Base-by-base conservation (phyloP, 2,797 vertebrate genomes). In the Pseudochaenichthys georgianus region DNA sequence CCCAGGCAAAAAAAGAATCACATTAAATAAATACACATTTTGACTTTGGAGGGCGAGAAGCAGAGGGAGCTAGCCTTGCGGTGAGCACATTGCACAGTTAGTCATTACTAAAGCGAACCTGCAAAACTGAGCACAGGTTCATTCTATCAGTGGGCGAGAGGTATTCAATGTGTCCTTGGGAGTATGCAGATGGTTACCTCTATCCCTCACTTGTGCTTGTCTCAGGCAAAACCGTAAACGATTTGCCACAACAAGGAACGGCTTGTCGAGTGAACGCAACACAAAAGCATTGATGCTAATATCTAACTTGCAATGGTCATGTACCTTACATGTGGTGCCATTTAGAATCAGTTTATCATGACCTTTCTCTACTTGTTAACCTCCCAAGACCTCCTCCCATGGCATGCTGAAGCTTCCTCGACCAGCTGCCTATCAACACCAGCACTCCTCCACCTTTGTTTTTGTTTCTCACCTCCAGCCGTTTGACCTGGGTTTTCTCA, bases 401-500 rank as follows among this genome's bases (percentile, higher is more conserved):
- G 17, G 10, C 28, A 61, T 19, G 50, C 8, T 46, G 3, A 16
- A 53, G 47, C n/a, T 53, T 54, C 43, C 6, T 59, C 63, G n/a
- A 38, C 16, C 28, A 41, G 7, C 59, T 0, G 2, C 28, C 66
- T 9, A 51, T 61, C 50, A 67, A 50, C 41, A 66, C 42, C n/a
- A 45, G 8, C 16, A 41, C 46, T 31, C 12, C 21, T 43, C 53
- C 31, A 46, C 38, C 52, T 7, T 9, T 38, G 51, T 65, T 42
- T 64, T 73, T 28, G 59, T 19, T 21, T 70, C 95, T 86, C 69
- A 99, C 98, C 97, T 99, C 98, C 75, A 99, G 90, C 65, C 98
- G 97, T 88, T 99, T 99, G 92, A 97, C 97, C 93, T 99, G 98
- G 0, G 98, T 98, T 94, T 96, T 97, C 88, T 99, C 98, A 0